phyloP scores from a whole-genome alignment of 1,140 invertebrate species.

The Drosophila kikkawai region DNA sequence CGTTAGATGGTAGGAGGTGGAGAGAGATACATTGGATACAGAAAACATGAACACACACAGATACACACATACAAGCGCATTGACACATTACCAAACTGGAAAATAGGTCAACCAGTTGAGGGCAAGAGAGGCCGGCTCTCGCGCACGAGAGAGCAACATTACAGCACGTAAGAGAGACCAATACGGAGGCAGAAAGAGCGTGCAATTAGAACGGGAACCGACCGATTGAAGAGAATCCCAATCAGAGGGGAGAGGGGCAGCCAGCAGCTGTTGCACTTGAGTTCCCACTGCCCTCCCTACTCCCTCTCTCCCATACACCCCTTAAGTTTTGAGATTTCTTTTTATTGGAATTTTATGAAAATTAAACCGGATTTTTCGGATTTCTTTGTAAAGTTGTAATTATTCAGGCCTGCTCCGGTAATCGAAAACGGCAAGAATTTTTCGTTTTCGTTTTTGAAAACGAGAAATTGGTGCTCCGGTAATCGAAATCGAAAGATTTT shows the following conservation, averaged over 20 bases:
- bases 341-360: constrained; percentile 67
- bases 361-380: constrained; percentile 71
- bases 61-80: constrained; percentile 26
- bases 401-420: too few relatives aligned
- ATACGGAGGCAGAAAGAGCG: constrained; percentile 4
- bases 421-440: too few relatives aligned
- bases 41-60: constrained; percentile 45
- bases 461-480: too few relatives aligned
- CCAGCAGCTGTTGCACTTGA: constrained; percentile 49
- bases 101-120: constrained; percentile 77
- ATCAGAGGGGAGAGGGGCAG: constrained; percentile 16
- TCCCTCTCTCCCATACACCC: not conserved
- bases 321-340: constrained; percentile 21
- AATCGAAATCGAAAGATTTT: too few relatives aligned
- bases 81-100: constrained; percentile 75
- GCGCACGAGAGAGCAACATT: constrained; percentile 38
- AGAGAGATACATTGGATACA: constrained; percentile 31
- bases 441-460: too few relatives aligned
- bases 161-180: constrained; percentile 38
- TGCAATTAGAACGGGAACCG: constrained; percentile 72
- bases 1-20: constrained; percentile 65
- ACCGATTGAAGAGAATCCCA: constrained; percentile 58
- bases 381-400: constrained; percentile 64
- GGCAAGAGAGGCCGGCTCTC: constrained; percentile 35
- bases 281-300: not conserved